Percentiles rank a stretch among this genome's conserved stretches.
Evolutionary conservation across 2,797 vertebrate species (phyloP).

Genomic region (Phyllotis vaccarum): DNA sequence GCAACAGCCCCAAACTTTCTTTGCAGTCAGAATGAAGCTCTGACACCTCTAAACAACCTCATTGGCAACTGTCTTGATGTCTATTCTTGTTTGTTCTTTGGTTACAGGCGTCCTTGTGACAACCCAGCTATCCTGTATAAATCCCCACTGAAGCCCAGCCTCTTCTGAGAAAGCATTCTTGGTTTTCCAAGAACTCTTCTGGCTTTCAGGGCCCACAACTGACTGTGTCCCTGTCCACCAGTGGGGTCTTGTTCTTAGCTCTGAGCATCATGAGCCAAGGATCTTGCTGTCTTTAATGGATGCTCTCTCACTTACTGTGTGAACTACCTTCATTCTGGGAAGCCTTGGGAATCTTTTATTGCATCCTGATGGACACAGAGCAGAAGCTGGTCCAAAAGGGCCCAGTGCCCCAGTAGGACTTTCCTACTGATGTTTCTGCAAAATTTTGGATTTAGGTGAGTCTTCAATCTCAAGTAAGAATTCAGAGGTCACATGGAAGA

Average conservation of each 20-base stretch:
- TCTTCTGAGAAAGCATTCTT: neutral
- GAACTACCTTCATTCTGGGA: neutral
- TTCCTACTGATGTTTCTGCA: neutral
- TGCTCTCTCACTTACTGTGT: neutral
- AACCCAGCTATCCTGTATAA: neutral
- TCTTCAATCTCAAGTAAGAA: neutral
- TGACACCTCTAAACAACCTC: neutral
- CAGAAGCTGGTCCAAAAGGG: neutral
- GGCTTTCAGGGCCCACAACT: fast-evolving
- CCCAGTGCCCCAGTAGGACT: fast-evolving
- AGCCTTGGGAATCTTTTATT: neutral
- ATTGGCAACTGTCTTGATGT: neutral
- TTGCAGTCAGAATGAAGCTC: neutral
- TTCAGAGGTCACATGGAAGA: neutral
- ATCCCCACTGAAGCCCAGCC: fast-evolving
- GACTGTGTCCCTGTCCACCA: fast-evolving
- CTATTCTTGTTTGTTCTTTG: neutral
- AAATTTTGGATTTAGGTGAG: neutral
- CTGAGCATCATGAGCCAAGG: neutral
- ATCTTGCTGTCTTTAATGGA: neutral
- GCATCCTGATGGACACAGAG: neutral
- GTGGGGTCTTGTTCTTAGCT: neutral
- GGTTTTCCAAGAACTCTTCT: neutral
- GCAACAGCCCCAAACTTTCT: neutral
- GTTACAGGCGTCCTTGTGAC: neutral